Base-by-base conservation (phyloP, 2,888 invertebrate species). In the Dicyrtoma fusca region DNA sequence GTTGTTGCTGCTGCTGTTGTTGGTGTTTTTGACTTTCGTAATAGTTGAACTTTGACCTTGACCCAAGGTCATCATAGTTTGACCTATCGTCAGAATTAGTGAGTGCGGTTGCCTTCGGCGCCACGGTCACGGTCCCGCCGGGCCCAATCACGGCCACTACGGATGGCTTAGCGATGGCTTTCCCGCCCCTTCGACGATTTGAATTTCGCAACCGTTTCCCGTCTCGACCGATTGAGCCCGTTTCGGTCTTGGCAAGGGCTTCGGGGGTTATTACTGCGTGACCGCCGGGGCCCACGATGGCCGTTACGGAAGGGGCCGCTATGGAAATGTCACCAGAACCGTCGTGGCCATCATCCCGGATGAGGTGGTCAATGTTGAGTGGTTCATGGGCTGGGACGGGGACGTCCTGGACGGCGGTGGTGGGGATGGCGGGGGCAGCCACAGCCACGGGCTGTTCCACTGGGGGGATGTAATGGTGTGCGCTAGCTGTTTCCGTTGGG, bases 251-350 rank as follows among this genome's bases (percentile, higher is more conserved):
- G 1, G 79, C 76, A 44, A 75, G 68, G 10, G 79, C 77, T 74
- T 77, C 75, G 10, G 79, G 79, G 17, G 63, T 59, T 42, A 79
- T 76, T 2, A 73, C 72, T 26, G 75, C 79, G 42, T 69, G 71
- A 53, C 76, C 76, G 61, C 77, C 78, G 14, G 78, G 80, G n/a
- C 80, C 80, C 21, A 80, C 73, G 14, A 79, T 75, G 17, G 80
- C 80, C 1, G 77, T 80, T 6, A 80, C 59, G 11, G 75, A 75
- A 1, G 79, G 78, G 26, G 63, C 66, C 3, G 79, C 78, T 11
- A 74, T 72, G 13, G 76, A 77, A 13, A 73, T 72, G 62, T 78
- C 75, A 1, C 76, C 77, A 45, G 75, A 76, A 44, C 72, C 74
- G 53, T 70, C 64, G 13, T 69, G 62, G 6, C 63, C 74, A 1